Evolutionary conservation across 2,888 invertebrate genomes (phyloP), one percentile per base, ranked within the genome.

Genomic region (Microdon myrmicae): DNA sequence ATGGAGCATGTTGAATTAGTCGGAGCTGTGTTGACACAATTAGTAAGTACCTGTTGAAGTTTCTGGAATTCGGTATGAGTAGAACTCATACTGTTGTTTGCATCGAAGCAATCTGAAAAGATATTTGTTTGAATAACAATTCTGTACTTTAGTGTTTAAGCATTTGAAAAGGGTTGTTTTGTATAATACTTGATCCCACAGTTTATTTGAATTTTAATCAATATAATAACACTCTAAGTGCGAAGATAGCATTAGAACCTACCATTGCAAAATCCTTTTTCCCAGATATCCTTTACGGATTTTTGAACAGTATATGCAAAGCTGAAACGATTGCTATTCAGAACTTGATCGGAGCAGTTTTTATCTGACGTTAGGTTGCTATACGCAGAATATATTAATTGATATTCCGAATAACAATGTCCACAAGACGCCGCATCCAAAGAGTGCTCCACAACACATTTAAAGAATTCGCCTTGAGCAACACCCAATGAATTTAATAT

Each of bases 231-330:
- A 31, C n/a, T 1, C 14, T 3, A 31, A 31, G 14, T 31, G 7
- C 8, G 12, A 8, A n/a, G 10, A 20, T 20, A 3, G 12, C 4
- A 35, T 13, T 10, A 9, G 14, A 20, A 38, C 54, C 32, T 22
- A 64, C 64, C 58, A 32, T 53, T 8, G 12, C 64, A 64, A 32
- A 58, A 64, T 32, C 32, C 58, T 19, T 37, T 53, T 13, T 58
- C 48, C 64, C 64, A 64, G 4, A 48, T 4, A 8, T 38, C 47
- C 1, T 26, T 4, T 0, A 58, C 25, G 3, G 4, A 4, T 4
- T 26, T 31, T 4, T 64, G 49, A 19, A 51, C 43, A 7, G 31
- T 45, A 8, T 31, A 41, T 2, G 51, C 37, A 17, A 64, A 6
- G n/a, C 47, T 37, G 2, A 56, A 37, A 3, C 37, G 61, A 10